Conservation (phyloP, 2,888 invertebrate species). For the Platycheirus rosarum region DNA sequence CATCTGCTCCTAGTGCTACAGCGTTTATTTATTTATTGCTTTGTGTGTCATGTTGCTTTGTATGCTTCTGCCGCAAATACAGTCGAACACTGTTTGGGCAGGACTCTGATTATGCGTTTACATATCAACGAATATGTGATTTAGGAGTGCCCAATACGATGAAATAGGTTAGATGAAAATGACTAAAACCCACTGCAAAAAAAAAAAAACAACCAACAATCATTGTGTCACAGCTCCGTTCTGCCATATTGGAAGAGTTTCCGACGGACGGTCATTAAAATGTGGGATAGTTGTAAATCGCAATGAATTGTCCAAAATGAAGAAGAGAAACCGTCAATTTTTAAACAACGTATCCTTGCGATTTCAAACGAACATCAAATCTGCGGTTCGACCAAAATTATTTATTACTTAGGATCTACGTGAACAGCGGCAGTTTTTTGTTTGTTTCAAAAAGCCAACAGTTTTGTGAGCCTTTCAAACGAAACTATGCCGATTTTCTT, state of each 20-base stretch:
- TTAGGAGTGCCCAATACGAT: constrained; percentile 40
- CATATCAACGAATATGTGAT: constrained; percentile 55
- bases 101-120: constrained; percentile 38
- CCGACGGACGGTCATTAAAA: constrained; percentile 33
- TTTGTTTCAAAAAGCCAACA: neutral
- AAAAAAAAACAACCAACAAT: constrained; percentile 34
- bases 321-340: constrained; percentile 3
- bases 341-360: constrained; percentile 11
- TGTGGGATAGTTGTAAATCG: constrained; percentile 34
- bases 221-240: constrained; percentile 2
- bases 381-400: constrained; percentile 36
- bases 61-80: constrained; percentile 26
- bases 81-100: constrained; percentile 49
- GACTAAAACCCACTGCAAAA: constrained; percentile 27
- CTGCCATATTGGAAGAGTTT: neutral
- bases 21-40: constrained; percentile 55
- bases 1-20: constrained; percentile 18
- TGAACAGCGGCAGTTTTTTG: neutral
- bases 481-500: constrained; percentile 2
- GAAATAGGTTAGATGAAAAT: constrained; percentile 35
- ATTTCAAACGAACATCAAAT: constrained; percentile 48
- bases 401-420: constrained; percentile 9
- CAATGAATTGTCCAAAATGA: neutral
- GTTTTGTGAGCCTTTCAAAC: neutral
- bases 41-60: constrained; percentile 38